Base-by-base conservation (phyloP, 1,140 invertebrate genomes). In the Drosophila lini region DNA sequence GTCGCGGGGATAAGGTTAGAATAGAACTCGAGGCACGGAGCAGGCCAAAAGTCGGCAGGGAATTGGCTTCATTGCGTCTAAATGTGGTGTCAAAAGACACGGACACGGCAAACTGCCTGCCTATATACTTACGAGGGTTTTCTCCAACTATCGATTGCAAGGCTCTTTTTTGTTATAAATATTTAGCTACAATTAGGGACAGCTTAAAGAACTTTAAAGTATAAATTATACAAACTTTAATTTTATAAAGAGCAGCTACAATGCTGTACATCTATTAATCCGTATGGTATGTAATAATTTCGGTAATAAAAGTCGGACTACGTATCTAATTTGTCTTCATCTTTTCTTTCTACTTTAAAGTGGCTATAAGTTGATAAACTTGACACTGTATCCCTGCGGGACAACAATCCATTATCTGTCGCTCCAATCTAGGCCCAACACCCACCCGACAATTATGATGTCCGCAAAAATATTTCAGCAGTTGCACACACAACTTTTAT, bases 21-120 rank as follows among this genome's bases (percentile, higher is more conserved):
- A 36, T 13, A 36, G 42, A n/a, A 42, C 41, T 56, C 52, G 38
- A 42, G 63, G 45, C 57, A 36, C 65, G 41, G 41, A 56, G 31
- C 65, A 45, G 36, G 68, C 52, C 68, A 71, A 45, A 9, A 48
- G 55, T 62, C 76, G 75, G 58, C 48, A 70, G 74, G 63, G 59
- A 88, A 88, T 89, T 88, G 78, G 83, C 83, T 83, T 88, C 83
- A 83, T 88, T 89, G 83, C 80, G 80, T 71, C 84, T 83, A 83
- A 88, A 89, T 89, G 83, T 80, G 83, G 83, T 73, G 80, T 88
- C 68, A 70, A 41, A 74, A 74, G 57, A 69, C 71, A 79, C 58
- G 65, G 53, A 62, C 34, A 62, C 60, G n/a, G 45, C 31, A 28
- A 38, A 38, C 50, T 25, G 28, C 13, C 16, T 32, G 15, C 15